Evolutionary conservation across 2,113 vertebrate species (phyloP).

Genomic region (Catharus minimus): DNA sequence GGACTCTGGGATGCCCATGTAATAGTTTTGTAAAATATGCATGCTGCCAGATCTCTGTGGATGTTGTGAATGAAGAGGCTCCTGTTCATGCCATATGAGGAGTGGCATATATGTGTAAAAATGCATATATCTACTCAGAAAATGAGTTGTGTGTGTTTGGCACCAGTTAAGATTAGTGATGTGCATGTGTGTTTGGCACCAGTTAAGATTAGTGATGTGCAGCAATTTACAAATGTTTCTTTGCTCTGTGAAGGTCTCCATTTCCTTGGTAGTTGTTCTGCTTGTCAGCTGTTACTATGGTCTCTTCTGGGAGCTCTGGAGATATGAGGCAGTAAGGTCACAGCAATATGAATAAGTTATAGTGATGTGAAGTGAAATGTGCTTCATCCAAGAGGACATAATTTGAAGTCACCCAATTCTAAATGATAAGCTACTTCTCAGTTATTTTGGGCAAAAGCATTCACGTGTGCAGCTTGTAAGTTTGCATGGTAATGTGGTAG

Average conservation of each 20-base stretch:
- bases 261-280: neutral
- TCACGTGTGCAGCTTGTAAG: neutral
- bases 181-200: neutral
- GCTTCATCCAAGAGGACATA: neutral
- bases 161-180: neutral
- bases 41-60: neutral
- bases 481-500: neutral
- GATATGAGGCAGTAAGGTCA: neutral
- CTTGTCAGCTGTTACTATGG: neutral
- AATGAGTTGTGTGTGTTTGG: neutral
- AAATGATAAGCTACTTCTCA: neutral
- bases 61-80: neutral
- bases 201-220: neutral
- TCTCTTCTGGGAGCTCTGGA: neutral
- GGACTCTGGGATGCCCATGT: neutral
- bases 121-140: neutral
- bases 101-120: neutral
- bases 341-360: neutral
- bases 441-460: conserved; percentile 4
- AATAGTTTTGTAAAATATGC: neutral
- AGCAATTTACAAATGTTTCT: neutral
- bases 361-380: neutral
- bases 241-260: neutral
- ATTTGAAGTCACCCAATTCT: neutral
- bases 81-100: neutral